These are phyloP conservation scores for Nineta flava DNA, from an alignment of 2,888 invertebrate species.

Conservation along the genomic window DNA sequence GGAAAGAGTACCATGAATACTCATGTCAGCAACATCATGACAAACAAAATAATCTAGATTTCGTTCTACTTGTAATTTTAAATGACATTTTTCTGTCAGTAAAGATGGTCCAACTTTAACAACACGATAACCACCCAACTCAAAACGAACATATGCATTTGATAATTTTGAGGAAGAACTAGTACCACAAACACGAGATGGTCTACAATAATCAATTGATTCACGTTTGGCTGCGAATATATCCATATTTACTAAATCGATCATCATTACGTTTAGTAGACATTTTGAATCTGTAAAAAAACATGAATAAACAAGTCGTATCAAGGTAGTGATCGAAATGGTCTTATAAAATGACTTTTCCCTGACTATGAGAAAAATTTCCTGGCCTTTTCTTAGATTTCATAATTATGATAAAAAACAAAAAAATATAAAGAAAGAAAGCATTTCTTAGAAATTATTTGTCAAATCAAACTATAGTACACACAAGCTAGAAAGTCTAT, in stretches of 20 bases:
- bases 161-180: not conserved
- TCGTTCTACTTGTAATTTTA: conserved; percentile 65
- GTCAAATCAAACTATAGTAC: no score
- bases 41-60: conserved; percentile 48
- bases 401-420: no score
- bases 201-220: conserved; percentile 8
- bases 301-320: no score
- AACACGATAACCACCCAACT: conserved; percentile 34
- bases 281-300: conserved; percentile 29
- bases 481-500: no score
- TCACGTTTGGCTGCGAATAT: conserved; percentile 44
- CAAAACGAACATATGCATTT: conserved; percentile 8
- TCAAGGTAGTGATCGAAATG: no score
- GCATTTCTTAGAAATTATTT: no score
- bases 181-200: conserved; percentile 17
- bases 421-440: no score
- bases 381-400: no score
- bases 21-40: conserved; percentile 57
- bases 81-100: conserved; percentile 66
- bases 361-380: no score
- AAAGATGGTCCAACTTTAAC: conserved; percentile 46
- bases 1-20: conserved; percentile 69
- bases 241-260: conserved; percentile 61
- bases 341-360: no score
- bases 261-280: conserved; percentile 56